Base-by-base conservation (phyloP, 37 sponge, comb jelly and placozoan genomes). In the Haliclona indistincta region DNA sequence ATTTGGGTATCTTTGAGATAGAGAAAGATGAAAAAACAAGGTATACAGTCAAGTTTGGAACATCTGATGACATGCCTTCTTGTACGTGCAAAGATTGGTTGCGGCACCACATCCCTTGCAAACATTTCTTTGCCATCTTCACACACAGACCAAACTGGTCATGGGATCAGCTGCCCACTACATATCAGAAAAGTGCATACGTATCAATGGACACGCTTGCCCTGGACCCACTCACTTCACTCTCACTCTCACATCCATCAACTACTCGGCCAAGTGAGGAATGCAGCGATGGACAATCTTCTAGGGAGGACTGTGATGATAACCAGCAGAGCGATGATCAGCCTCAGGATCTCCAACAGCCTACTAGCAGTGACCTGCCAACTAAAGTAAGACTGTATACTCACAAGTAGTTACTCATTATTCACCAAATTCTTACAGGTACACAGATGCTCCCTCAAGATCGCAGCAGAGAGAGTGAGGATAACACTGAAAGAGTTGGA, bases 61-160 rank as follows among this genome's bases (percentile, higher is more conserved):
- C n/a, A 35, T 53, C 17, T 25, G 37, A 10, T 26, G 64, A 51
- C 28, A 43, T 28, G 30, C 71, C 71, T 70, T 60, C 62, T 17
- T 75, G 76, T 20, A 41, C 44, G 4, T 75, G 76, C 29, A 43
- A 61, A 42, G 64, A 75, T 63, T 75, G 76, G 76, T 43, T 15
- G 5, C 44, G 30, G 22, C 44, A 26, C 43, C 25, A 75, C 4
- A 13, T 75, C 4, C 76, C 64, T 41, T 75, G 76, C n/a, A n/a
- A n/a, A n/a, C n/a, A n/a, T n/a, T n/a, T n/a, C n/a, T n/a, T n/a
- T n/a, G n/a, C n/a, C n/a, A 10, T 75, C 6, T 75, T 75, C 42
- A 22, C 13, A 23, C 64, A 40, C 7, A 41, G 10, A 13, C 25
- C 64, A 63, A 1, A 3, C 4, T 75, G 76, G 76, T 25, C 23